These are phyloP conservation scores for Ctenomys sociabilis DNA, from an alignment of 2,113 vertebrate species.

Conservation along the genomic window DNA sequence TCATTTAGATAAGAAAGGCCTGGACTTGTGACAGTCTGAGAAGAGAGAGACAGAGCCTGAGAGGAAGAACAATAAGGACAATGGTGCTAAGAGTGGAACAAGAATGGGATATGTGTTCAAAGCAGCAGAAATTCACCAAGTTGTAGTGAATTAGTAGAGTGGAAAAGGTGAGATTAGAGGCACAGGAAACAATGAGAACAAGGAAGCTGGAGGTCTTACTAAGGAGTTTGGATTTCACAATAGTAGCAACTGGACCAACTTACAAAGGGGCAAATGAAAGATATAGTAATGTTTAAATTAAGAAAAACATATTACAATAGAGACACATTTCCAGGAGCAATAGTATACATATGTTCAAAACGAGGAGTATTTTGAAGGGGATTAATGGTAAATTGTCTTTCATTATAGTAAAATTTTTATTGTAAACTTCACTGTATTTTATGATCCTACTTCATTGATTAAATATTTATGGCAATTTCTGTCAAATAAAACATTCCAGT, in stretches of 20 bases:
- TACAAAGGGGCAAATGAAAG: neutral
- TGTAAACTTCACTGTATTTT: neutral
- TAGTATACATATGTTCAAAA: neutral
- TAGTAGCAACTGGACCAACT: neutral
- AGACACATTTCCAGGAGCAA: neutral
- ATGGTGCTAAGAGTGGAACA: neutral
- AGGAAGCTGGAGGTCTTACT: neutral
- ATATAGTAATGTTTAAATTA: neutral
- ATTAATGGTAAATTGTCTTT: neutral
- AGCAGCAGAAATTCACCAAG: neutral
- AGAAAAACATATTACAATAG: neutral
- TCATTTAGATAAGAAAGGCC: constrained; percentile 22
- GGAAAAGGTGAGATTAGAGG: neutral
- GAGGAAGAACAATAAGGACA: neutral
- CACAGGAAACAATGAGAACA: neutral
- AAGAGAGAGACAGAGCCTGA: neutral
- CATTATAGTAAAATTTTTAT: neutral
- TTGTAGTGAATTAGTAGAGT: neutral
- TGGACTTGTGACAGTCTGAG: neutral
- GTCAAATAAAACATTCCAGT: neutral
- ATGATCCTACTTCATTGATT: neutral
- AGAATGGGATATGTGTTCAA: neutral
- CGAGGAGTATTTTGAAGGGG: neutral
- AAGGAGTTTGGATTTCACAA: neutral
- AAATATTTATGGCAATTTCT: neutral